Evolutionary conservation across 2,888 invertebrate species (phyloP).

Genomic region (Thymelicus sylvestris): DNA sequence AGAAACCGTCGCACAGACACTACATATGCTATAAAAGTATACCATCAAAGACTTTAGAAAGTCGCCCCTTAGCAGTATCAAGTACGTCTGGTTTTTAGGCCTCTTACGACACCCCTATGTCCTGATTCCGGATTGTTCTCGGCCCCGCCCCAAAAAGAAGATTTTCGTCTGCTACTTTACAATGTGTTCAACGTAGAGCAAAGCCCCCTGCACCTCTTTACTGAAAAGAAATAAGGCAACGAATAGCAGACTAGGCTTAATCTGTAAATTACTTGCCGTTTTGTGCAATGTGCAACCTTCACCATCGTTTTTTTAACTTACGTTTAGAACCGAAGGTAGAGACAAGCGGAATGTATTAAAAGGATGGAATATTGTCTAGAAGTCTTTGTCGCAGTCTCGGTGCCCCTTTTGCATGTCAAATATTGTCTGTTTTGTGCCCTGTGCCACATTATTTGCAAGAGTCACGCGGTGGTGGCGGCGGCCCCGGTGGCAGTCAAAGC

Average conservation of each 20-base stretch:
- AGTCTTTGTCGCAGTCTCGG: slow-evolving; percentile 33
- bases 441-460: slow-evolving; percentile 37
- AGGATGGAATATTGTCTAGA: slow-evolving; percentile 31
- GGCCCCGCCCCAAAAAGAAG: slow-evolving; percentile 37
- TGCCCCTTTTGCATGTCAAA: slow-evolving; percentile 36
- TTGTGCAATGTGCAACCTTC: background rate
- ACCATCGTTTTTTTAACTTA: slow-evolving; percentile 1
- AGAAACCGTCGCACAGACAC: background rate
- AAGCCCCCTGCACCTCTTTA: slow-evolving; percentile 34
- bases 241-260: slow-evolving; percentile 33
- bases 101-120: slow-evolving; percentile 37
- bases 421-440: slow-evolving; percentile 33
- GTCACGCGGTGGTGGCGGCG: slow-evolving; percentile 48
- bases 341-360: slow-evolving; percentile 25
- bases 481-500: slow-evolving; percentile 63
- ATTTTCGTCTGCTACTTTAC: slow-evolving; percentile 36
- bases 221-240: slow-evolving; percentile 30
- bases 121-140: slow-evolving; percentile 38
- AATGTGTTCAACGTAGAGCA: slow-evolving; percentile 36
- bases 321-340: slow-evolving; percentile 3
- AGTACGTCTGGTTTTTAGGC: slow-evolving; percentile 38
- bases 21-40: background rate
- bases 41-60: slow-evolving; percentile 21
- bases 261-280: slow-evolving; percentile 34
- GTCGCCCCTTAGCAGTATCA: slow-evolving; percentile 30